phyloP scores from a whole-genome alignment of 2,888 invertebrate genomes.

The Dastarcus helophoroides region DNA sequence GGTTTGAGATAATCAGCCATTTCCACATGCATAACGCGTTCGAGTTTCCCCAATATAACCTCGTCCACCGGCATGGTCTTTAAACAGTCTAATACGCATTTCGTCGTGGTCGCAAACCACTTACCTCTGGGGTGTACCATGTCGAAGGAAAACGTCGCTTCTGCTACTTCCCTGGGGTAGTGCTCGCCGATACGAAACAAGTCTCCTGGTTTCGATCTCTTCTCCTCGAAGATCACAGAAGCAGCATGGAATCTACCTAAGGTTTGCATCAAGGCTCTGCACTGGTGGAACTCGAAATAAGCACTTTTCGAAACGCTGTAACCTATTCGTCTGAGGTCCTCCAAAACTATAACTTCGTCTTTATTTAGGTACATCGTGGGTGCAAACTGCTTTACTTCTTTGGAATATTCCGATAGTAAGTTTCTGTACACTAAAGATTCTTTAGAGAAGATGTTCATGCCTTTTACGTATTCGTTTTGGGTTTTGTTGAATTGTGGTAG shows the following conservation, averaged over 20 bases:
- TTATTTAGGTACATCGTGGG: conserved; percentile 36
- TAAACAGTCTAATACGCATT: conserved; percentile 20
- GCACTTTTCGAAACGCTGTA: conserved; percentile 23
- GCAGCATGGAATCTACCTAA: conserved; percentile 43
- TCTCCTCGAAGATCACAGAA: conserved; percentile 43
- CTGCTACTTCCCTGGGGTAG: conserved; percentile 22
- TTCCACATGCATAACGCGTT: conserved; percentile 11
- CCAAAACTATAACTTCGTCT: conserved; percentile 38
- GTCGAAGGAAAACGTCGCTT: conserved; percentile 17
- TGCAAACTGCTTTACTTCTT: conserved; percentile 18
- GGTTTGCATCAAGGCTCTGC: conserved; percentile 13
- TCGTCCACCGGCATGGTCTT: conserved; percentile 15
- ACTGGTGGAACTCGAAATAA: conserved; percentile 14
- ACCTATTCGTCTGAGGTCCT: conserved; percentile 37
- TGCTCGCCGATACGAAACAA: conserved; percentile 21
- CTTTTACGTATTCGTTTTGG: conserved; percentile 40
- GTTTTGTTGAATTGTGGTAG: conserved; percentile 40
- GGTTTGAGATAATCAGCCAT: conserved; percentile 22
- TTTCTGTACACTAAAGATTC: conserved; percentile 25
- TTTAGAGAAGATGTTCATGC: conserved; percentile 39
- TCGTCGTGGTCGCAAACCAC: conserved; percentile 19
- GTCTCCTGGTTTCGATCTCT: conserved; percentile 13
- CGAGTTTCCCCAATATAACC: conserved; percentile 15
- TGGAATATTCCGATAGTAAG: conserved; percentile 21
- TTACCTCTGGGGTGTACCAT: conserved; percentile 30